Conservation (phyloP, 2,113 vertebrate genomes). For the Cranoglanis bouderius region DNA sequence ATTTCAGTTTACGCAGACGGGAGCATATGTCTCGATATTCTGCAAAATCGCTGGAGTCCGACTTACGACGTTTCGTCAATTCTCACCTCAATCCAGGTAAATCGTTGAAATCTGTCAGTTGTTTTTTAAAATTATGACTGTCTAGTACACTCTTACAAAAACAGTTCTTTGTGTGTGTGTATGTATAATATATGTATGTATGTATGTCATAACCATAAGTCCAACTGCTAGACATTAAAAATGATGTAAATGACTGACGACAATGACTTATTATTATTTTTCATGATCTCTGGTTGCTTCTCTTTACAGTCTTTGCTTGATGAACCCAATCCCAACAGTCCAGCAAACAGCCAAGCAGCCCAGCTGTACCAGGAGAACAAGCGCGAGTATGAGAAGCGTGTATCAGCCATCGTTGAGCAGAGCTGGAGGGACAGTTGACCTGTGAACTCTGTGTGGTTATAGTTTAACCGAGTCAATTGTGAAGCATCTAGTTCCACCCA, state of each 20-base stretch:
- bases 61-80: slow-evolving; percentile 97
- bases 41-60: slow-evolving; percentile 98
- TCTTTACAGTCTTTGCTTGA: slow-evolving; percentile 54
- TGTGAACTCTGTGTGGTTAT: slow-evolving; percentile 38
- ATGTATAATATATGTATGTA: no score
- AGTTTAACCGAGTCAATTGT: slow-evolving; percentile 47
- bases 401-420: slow-evolving; percentile 53
- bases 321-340: slow-evolving; percentile 91
- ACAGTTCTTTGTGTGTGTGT: not conserved
- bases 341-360: slow-evolving; percentile 93
- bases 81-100: slow-evolving; percentile 98
- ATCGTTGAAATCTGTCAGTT: not conserved
- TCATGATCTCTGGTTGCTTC: not conserved
- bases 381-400: slow-evolving; percentile 56
- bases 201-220: not conserved
- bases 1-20: slow-evolving; percentile 94
- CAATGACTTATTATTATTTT: not conserved
- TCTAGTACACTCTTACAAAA: slow-evolving; percentile 24
- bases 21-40: slow-evolving; percentile 98
- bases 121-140: not conserved
- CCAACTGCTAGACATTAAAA: not conserved
- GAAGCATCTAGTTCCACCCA: slow-evolving; percentile 31
- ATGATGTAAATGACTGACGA: not conserved
- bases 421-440: slow-evolving; percentile 60
- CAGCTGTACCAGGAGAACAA: slow-evolving; percentile 60